Evolutionary conservation across 2,113 vertebrate species (phyloP), one percentile per base, ranked within the genome.

Genomic region (Semicossyphus pulcher): DNA sequence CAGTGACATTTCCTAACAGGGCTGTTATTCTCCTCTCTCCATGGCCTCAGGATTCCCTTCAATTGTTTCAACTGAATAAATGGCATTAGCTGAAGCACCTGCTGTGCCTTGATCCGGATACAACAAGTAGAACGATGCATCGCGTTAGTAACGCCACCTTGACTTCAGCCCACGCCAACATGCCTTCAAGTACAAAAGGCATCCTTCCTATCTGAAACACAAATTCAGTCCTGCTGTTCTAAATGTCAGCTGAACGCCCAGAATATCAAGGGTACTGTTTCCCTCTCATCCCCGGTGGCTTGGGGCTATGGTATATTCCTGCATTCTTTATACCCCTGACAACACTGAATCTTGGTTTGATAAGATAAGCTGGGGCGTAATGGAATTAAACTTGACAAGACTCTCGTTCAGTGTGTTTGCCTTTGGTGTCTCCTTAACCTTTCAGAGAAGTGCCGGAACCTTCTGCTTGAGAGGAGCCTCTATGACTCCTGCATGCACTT

Each of bases 351-450:
- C 69, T 88, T 85, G 80, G 85, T 83, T 77, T 85, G 90, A 93
- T 92, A 92, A 92, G 92, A 92, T 90, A 82, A 91, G 85, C 71
- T 51, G 56, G 76, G 77, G 83, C 71, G 61, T 90, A 88, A 83
- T 81, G 87, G 89, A 93, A 93, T 94, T 92, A 89, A 74, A 88
- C 83, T 84, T 88, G 87, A 91, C 89, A 90, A 86, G 84, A 77
- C 86, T 76, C 83, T 85, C 83, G 78, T 88, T 91, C 86, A 87
- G 74, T 80, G 72, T 64, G 81, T 92, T 93, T 93, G 90, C 90
- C 88, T 93, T 93, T 92, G 84, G 86, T 84, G 80, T 90, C 91
- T 88, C 82, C 90, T 89, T 93, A 93, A 93, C 93, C 93, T 93
- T 93, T 91, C 66, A 57, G 72, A 83, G 67, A 88, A 89, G 82